Evolutionary conservation across 1,140 invertebrate species (phyloP).

Genomic region (Trialeurodes vaporariorum): DNA sequence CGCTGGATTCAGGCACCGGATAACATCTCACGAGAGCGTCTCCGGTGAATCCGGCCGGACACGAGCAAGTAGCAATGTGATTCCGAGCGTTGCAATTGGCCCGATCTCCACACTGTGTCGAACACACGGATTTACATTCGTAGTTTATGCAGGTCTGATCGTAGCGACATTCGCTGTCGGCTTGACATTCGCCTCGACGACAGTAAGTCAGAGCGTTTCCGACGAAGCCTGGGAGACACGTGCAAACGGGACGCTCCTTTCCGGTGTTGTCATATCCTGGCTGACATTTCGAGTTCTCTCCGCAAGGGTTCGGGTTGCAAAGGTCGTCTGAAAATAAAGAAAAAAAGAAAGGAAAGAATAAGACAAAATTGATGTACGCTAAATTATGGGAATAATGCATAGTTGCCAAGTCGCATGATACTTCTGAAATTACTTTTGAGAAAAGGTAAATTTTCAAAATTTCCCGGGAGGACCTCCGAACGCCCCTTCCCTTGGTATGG

Average conservation of each 20-base stretch:
- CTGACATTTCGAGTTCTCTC: conserved; percentile 64
- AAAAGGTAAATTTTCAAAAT: no score
- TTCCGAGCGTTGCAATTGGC: conserved; percentile 50
- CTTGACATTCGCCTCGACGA: conserved; percentile 58
- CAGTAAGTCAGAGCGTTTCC: conserved; percentile 65
- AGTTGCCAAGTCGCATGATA: no score
- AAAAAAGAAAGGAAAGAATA: conserved; percentile 7
- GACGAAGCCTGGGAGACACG: conserved; percentile 62
- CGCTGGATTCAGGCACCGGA: conserved; percentile 14
- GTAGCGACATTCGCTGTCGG: conserved; percentile 56
- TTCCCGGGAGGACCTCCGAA: no score
- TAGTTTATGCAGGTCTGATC: conserved; percentile 36
- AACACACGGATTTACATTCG: conserved; percentile 58
- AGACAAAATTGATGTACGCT: no score
- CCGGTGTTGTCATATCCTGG: conserved; percentile 68
- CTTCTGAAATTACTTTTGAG: no score
- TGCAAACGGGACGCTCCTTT: conserved; percentile 68
- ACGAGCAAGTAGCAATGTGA: conserved; percentile 75
- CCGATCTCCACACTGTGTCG: conserved; percentile 59
- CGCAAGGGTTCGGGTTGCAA: conserved; percentile 74
- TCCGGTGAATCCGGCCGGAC: conserved; percentile 66
- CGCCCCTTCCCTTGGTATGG: no score
- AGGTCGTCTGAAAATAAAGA: conserved; percentile 48
- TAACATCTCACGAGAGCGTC: conserved; percentile 54
- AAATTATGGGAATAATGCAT: no score